Conservation (phyloP, 2,888 invertebrate species). For the Epicampocera succincta region DNA sequence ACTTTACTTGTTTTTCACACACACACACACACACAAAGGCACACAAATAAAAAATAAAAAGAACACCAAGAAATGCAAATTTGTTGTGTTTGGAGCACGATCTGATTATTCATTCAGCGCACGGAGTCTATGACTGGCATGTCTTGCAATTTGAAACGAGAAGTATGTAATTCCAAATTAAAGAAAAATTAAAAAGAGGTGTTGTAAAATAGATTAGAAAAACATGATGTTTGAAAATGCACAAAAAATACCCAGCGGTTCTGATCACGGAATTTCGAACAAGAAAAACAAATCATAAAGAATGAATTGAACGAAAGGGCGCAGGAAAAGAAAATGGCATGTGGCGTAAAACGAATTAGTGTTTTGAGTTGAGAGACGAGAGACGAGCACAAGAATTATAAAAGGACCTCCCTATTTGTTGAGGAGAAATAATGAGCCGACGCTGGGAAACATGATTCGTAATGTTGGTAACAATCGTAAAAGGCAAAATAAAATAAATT, state of each 20-base stretch:
- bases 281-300: not conserved
- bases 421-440: not conserved
- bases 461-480: conserved; percentile 7
- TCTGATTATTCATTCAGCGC: conserved; percentile 61
- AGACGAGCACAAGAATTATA: not conserved
- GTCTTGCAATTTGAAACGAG: conserved; percentile 15
- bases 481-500: conserved; percentile 34
- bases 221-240: conserved; percentile 26
- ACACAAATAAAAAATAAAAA: not conserved
- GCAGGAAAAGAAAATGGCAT: conserved; percentile 37
- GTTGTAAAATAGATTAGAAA: conserved; percentile 55
- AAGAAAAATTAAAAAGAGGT: conserved; percentile 37
- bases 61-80: conserved; percentile 42
- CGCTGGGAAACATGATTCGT: conserved; percentile 47
- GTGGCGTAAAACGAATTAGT: conserved; percentile 40
- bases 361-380: not conserved
- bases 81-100: conserved; percentile 41
- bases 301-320: conserved; percentile 32
- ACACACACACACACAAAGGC: not conserved
- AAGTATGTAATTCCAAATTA: conserved; percentile 23
- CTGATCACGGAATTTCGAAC: conserved; percentile 14
- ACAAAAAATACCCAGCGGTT: not conserved
- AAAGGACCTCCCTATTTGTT: conserved; percentile 60
- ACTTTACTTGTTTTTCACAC: conserved; percentile 59
- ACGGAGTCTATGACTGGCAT: conserved; percentile 26